Evolutionary conservation across 2,888 invertebrate genomes (phyloP).

Genomic region (Apotomis turbidana): DNA sequence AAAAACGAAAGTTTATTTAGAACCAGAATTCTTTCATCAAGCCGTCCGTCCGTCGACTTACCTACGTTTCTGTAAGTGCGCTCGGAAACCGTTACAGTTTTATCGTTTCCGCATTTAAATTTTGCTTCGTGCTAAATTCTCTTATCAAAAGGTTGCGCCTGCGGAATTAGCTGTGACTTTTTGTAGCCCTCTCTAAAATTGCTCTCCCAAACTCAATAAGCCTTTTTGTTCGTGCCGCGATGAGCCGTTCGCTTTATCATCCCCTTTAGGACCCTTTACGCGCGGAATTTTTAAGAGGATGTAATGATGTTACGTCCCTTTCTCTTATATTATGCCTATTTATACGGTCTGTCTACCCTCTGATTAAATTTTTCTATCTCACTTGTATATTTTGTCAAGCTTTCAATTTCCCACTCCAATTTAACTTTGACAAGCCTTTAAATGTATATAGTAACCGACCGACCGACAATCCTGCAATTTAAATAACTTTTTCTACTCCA

Average conservation of each 20-base stretch:
- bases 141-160: slow-evolving; percentile 39
- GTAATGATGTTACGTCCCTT: slow-evolving; percentile 63
- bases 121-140: slow-evolving; percentile 32
- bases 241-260: slow-evolving; percentile 66
- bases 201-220: slow-evolving; percentile 67
- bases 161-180: slow-evolving; percentile 52
- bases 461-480: no score
- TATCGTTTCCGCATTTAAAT: slow-evolving; percentile 30
- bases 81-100: slow-evolving; percentile 6
- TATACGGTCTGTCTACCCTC: slow-evolving; percentile 26
- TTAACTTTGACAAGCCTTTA: neutral
- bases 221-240: slow-evolving; percentile 65
- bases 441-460: no score
- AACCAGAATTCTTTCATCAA: neutral
- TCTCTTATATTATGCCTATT: slow-evolving; percentile 47
- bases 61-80: slow-evolving; percentile 18
- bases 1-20: slow-evolving; percentile 4
- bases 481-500: no score
- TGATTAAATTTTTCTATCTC: slow-evolving; percentile 30
- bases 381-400: slow-evolving; percentile 19
- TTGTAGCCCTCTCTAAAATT: slow-evolving; percentile 58
- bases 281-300: slow-evolving; percentile 63
- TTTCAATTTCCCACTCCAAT: neutral
- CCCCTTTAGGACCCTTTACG: slow-evolving; percentile 57
- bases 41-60: neutral